A percentile compares a stretch with the other conserved stretches of the same genome.
phyloP scores from a whole-genome alignment of 2,888 invertebrate species.

The Caenorhabditis virilis region DNA sequence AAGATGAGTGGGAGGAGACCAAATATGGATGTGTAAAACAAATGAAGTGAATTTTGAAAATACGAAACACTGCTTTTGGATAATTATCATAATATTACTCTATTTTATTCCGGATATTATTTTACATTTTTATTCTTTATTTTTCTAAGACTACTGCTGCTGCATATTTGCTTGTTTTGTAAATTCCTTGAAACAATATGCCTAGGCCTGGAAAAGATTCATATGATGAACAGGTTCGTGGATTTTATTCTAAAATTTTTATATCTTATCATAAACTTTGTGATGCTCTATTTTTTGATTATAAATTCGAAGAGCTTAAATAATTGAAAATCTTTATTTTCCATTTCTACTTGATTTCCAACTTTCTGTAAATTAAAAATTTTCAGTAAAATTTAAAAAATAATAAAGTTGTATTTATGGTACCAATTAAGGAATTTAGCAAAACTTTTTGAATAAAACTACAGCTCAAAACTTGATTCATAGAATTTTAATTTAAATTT shows the following conservation, averaged over 20 bases:
- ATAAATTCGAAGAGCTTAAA: too few relatives aligned
- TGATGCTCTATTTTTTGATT: too few relatives aligned
- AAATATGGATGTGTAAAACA: constrained; percentile 1
- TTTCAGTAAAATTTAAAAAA: too few relatives aligned
- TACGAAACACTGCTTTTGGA: background rate
- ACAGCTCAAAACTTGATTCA: too few relatives aligned
- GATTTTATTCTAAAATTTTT: too few relatives aligned
- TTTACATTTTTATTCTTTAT: constrained; percentile 4
- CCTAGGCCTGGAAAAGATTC: constrained; percentile 68
- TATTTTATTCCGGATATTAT: background rate
- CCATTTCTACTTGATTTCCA: too few relatives aligned
- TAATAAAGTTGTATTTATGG: too few relatives aligned
- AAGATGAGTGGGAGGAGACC: background rate
- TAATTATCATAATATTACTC: background rate
- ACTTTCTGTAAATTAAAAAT: too few relatives aligned
- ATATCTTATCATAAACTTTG: too few relatives aligned
- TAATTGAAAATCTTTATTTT: background rate
- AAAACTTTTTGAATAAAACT: too few relatives aligned
- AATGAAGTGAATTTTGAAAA: background rate
- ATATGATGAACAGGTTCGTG: constrained; percentile 66
- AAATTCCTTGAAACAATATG: constrained; percentile 39
- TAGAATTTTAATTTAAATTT: too few relatives aligned
- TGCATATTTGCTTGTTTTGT: constrained; percentile 8
- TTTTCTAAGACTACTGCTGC: constrained; percentile 3
- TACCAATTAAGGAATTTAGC: too few relatives aligned